A percentile compares a stretch with the other conserved stretches of the same genome.
These are phyloP conservation scores for Calidris pugnax DNA, from an alignment of 2,113 vertebrate genomes.

Conservation along the genomic window DNA sequence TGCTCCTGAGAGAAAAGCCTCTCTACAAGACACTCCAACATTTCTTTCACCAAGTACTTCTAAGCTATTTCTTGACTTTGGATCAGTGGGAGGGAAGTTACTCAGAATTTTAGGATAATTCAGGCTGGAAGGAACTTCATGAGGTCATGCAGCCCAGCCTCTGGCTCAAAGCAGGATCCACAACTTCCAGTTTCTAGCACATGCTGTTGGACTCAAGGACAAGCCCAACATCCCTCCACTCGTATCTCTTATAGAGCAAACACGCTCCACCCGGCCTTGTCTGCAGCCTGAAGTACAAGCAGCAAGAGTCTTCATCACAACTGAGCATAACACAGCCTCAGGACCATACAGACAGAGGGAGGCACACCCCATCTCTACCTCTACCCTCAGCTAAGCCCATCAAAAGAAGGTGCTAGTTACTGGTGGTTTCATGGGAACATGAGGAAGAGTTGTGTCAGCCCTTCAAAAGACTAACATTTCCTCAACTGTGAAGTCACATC, in stretches of 20 bases:
- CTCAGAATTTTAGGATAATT: not conserved
- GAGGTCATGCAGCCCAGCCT: not conserved
- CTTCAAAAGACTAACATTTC: not conserved
- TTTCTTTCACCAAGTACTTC: not conserved
- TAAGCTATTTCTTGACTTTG: not conserved
- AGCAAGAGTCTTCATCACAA: not conserved
- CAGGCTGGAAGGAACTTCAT: not conserved
- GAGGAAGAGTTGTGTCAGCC: not conserved
- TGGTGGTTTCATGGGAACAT: not conserved
- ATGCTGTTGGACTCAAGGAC: not conserved
- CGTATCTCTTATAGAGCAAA: not conserved
- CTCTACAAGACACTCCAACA: not conserved
- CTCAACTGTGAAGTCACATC: not conserved
- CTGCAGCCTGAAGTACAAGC: not conserved
- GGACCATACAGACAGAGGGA: not conserved
- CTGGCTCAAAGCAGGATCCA: not conserved
- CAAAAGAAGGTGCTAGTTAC: not conserved
- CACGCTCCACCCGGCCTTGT: not conserved
- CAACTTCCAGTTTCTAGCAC: not conserved
- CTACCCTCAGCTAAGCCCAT: not conserved
- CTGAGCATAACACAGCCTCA: not conserved
- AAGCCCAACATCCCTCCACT: not conserved
- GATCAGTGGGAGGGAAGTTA: not conserved
- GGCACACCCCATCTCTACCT: not conserved
- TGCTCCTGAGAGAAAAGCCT: not conserved